Evolutionary conservation across 2,888 invertebrate species (phyloP), one percentile per base, ranked within the genome.

Genomic region (Epinotia nisella): DNA sequence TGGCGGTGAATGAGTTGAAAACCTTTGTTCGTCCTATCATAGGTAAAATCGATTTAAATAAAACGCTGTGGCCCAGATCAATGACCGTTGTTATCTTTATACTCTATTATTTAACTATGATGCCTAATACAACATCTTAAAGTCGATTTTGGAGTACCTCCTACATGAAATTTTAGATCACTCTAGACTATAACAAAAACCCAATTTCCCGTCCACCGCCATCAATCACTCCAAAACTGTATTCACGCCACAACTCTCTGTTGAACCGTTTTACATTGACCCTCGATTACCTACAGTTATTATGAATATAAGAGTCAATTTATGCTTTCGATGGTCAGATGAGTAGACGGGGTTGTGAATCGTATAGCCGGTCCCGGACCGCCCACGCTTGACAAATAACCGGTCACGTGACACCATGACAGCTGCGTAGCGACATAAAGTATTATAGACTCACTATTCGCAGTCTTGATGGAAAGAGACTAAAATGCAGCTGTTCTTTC

Each of bases 311-410:
- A 5, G 49, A n/a, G n/a, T 49, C n/a, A 7, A 15, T 5, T 49
- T 49, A n/a, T 49, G 13, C 13, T 41, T 5, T n/a, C 1, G 49
- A n/a, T n/a, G n/a, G n/a, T 49, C 5, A 49, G 15, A 5, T 49
- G 5, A 49, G 49, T 49, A 49, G 49, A 49, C 1, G n/a, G n/a
- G 7, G 15, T 49, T 49, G n/a, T n/a, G 49, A 49, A 49, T 49
- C 15, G n/a, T n/a, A 49, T 7, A 49, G n/a, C 49, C n/a, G 49
- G 49, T 49, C 15, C 49, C n/a, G 49, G 49, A 49, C n/a, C 65
- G 39, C 65, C 65, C 39, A 65, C 65, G 35, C 65, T 39, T 17
- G 35, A 55, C 65, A 65, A 65, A 55, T 65, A 65, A 11, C 13
- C 29, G 51, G 65, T 53, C 65, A 39, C 65, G 53, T 39, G 55